Evolutionary conservation across 1,140 invertebrate species (phyloP), one percentile per base, ranked within the genome.

Genomic region (Ips nitidus): DNA sequence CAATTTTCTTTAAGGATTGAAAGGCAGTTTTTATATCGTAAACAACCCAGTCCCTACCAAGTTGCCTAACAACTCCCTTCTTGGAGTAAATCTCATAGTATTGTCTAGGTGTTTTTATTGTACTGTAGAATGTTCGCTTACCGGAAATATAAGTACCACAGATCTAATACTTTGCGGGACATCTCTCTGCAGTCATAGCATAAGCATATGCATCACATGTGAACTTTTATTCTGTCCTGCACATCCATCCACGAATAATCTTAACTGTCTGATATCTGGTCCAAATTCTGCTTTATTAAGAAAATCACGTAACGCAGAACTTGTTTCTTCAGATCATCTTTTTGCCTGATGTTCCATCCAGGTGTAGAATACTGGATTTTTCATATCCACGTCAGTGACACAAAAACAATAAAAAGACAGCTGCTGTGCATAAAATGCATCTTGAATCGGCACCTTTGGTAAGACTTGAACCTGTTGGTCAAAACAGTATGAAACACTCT

Each of bases 201-300:
- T 73, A 5, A 61, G 41, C 43, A 71, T 57, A 61, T 67, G 73
- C 43, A 71, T 71, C 3, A 77, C 40, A 47, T 75, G 73, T 8
- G 72, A 6, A 59, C 77, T 79, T 73, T 78, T 80, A 66, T 80
- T 79, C 66, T 78, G 75, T 45, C 71, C 71, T 38, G 45, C 71
- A 64, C 72, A 78, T 22, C 66, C 72, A 69, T 78, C 75, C 45
- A 74, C 71, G 40, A 77, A 67, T 41, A 68, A 22, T 7, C 60
- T 57, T 59, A 55, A 6, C 22, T 22, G 5, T 56, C 37, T 66
- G 3, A 45, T 50, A 36, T 37, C 8, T 56, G 2, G 38, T 7
- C 8, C 50, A 52, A 60, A 56, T n/a, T 56, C 41, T 1, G 7
- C n/a, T 42, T 55, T 57, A 5, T 37, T 66, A 6, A 69, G 50